Conservation (phyloP, 1,140 invertebrate species). For the Camponotus pennsylvanicus region DNA sequence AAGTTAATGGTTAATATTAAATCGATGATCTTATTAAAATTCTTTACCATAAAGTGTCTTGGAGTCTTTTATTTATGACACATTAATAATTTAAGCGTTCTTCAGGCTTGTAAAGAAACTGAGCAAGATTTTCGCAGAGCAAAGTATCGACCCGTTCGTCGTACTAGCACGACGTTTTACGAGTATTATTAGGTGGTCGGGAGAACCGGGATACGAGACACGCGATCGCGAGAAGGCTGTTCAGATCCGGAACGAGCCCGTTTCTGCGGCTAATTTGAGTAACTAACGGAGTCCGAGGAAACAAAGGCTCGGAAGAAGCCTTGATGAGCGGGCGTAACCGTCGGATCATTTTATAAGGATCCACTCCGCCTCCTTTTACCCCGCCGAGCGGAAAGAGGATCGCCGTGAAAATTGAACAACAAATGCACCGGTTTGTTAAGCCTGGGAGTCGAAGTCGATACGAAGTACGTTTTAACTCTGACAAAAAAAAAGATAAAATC, state of each 20-base stretch:
- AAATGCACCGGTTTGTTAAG: slow-evolving; percentile 28
- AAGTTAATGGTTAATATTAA: not conserved
- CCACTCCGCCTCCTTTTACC: slow-evolving; percentile 40
- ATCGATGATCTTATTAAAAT: not conserved
- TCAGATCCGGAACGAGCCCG: slow-evolving; percentile 55
- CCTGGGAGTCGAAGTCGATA: slow-evolving; percentile 25
- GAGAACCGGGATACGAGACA: slow-evolving; percentile 35
- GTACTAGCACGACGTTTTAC: slow-evolving; percentile 34
- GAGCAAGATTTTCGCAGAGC: slow-evolving; percentile 13
- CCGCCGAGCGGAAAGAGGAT: slow-evolving; percentile 37
- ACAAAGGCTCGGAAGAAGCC: slow-evolving; percentile 78
- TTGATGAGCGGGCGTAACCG: slow-evolving; percentile 77
- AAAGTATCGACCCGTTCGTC: slow-evolving; percentile 13
- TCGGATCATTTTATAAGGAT: slow-evolving; percentile 68
- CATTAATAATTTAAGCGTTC: not conserved
- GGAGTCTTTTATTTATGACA: not conserved
- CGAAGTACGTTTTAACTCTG: not conserved
- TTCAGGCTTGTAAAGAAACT: not conserved
- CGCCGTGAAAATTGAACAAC: slow-evolving; percentile 58
- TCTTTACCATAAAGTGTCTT: not conserved
- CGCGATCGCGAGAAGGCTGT: slow-evolving; percentile 32
- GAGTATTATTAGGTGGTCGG: slow-evolving; percentile 41
- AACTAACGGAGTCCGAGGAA: slow-evolving; percentile 80
- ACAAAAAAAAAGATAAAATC: slow-evolving; percentile 48
- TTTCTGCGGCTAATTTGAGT: slow-evolving; percentile 83